Conservation (phyloP, 2,797 vertebrate species). For the Gadopsis marmoratus region DNA sequence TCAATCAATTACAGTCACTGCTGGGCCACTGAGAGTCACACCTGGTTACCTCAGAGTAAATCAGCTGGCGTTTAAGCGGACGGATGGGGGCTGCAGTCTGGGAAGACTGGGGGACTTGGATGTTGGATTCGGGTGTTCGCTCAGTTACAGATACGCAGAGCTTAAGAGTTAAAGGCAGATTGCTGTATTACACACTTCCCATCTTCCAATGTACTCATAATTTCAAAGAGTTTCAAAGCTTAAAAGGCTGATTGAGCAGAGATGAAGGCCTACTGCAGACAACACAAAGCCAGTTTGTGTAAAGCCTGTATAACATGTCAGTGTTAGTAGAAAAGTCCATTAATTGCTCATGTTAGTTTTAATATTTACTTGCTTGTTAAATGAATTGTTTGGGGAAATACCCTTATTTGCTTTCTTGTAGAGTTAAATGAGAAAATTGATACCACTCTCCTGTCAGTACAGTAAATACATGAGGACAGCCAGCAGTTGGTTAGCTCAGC, state of each 20-base stretch:
- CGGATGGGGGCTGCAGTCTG: conserved; percentile 25
- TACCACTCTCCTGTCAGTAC: not conserved
- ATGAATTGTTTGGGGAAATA: not conserved
- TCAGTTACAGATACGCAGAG: conserved; percentile 20
- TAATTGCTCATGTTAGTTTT: not conserved
- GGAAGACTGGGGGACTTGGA: conserved; percentile 27
- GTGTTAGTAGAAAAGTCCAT: not conserved
- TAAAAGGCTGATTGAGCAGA: conserved; percentile 9
- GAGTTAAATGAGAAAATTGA: not conserved
- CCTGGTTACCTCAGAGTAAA: conserved; percentile 61
- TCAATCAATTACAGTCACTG: conserved; percentile 73
- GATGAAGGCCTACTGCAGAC: not conserved
- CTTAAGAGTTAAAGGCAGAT: conserved; percentile 20
- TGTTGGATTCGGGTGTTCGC: conserved; percentile 9
- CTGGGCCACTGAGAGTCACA: conserved; percentile 51
- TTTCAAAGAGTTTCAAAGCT: conserved; percentile 11
- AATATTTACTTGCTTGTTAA: not conserved
- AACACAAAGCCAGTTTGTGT: not conserved
- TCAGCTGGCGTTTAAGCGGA: conserved; percentile 40
- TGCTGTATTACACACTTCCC: not conserved
- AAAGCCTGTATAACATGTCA: not conserved
- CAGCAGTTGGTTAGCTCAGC: not conserved
- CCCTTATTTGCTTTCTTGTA: not conserved
- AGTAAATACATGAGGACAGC: not conserved
- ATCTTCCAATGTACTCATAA: not conserved